Evolutionary conservation across 2,797 vertebrate species (phyloP), one percentile per base, ranked within the genome.

Genomic region (Phrynocephalus guinanensis): DNA sequence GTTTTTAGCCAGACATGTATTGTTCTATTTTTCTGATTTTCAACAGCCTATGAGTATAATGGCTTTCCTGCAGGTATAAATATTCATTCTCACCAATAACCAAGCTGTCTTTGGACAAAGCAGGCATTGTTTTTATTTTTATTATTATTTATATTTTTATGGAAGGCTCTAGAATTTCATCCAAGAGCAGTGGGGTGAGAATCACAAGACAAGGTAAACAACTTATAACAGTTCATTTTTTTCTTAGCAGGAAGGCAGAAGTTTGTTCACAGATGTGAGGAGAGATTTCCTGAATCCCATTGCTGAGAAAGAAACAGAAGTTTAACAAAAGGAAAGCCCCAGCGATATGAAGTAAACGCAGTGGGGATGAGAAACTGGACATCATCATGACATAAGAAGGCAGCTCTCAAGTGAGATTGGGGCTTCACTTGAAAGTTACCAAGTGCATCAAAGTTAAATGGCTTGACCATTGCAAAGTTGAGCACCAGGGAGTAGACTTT

Each of bases 31-130:
- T 33, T 79, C 30, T 70, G 22, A 9, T 87, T 87, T 83, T 63
- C 50, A 60, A 56, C 66, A 24, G 56, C n/a, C 33, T 81, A 38
- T 26, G n/a, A 85, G 56, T 77, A 60, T 24, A 68, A 73, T 26
- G 33, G 75, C 73, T 91, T 79, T 33, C 20, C 80, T 92, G 33
- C 71, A 92, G 83, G 86, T n/a, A 88, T 56, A 90, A 93, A 92
- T 90, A 89, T 85, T 93, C 1, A n/a, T 90, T 93, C 90, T 86
- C 90, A 83, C 48, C 84, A 84, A 76, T 44, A 87, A 84, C 87
- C 88, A 88, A 94, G 78, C 67, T 87, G 71, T 85, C 90, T 88
- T 11, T 75, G 80, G 71, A 28, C 84, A 92, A 89, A 90, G 38
- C 38, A 81, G 0, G 28, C 66, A 38, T 82, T 28, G 6, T 84